Conservation (phyloP, 2,797 vertebrate genomes). For the Falco rusticolus region DNA sequence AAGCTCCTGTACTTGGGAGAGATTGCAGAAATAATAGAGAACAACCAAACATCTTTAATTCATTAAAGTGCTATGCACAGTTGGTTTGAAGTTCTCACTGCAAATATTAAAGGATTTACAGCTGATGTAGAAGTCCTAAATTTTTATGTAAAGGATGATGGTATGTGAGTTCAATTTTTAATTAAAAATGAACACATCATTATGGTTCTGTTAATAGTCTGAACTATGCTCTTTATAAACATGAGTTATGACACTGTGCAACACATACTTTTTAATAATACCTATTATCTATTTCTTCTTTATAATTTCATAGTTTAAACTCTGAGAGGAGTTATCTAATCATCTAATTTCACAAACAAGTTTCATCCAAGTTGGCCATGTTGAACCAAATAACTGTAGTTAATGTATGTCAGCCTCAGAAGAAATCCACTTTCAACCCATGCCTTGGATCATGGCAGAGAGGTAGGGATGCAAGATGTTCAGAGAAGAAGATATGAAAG, state of each 20-base stretch:
- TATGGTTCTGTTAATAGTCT: background rate
- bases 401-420: background rate
- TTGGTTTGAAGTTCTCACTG: background rate
- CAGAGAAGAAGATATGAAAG: background rate
- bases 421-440: background rate
- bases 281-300: background rate
- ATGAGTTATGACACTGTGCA: background rate
- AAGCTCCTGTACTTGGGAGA: background rate
- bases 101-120: background rate
- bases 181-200: background rate
- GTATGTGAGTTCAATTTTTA: background rate
- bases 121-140: background rate
- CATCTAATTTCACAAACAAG: background rate
- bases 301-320: background rate
- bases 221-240: background rate
- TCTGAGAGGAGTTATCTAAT: background rate
- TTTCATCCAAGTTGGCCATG: background rate
- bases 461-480: background rate
- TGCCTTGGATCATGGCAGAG: background rate
- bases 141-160: background rate
- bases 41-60: background rate
- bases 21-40: background rate
- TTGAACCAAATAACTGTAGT: background rate
- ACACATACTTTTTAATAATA: background rate
- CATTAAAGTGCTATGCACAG: background rate